A percentile compares a stretch with the other conserved stretches of the same genome.
phyloP scores from a whole-genome alignment of 2,888 invertebrate species.

The Chaetoderma sp. region DNA sequence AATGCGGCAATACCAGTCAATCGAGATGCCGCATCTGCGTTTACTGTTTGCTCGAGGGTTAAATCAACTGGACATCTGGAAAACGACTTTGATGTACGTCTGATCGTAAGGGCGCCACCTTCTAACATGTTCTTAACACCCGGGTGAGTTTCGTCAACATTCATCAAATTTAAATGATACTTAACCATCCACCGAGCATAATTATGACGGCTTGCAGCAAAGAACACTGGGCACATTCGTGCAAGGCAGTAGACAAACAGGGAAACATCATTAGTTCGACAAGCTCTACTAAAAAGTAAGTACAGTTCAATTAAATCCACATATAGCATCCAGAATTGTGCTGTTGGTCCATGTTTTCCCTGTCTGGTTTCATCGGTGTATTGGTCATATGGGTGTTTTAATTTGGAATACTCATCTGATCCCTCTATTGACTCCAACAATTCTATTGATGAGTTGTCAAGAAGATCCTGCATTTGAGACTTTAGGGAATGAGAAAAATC shows the following conservation, averaged over 20 bases:
- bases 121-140: conserved; percentile 1
- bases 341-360: conserved; percentile 32
- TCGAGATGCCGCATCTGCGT: conserved; percentile 26
- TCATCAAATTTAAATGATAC: conserved; percentile 35
- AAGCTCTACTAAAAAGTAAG: not conserved
- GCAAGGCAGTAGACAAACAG: too few relatives aligned
- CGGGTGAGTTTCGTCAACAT: conserved; percentile 17
- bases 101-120: conserved; percentile 14
- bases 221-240: conserved; percentile 28
- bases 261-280: conserved; percentile 32
- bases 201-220: conserved; percentile 31
- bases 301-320: conserved; percentile 24
- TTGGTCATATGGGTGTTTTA: conserved; percentile 1
- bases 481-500: too few relatives aligned
- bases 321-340: conserved; percentile 37
- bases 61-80: not conserved
- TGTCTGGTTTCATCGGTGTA: conserved; percentile 19
- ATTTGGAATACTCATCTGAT: too few relatives aligned
- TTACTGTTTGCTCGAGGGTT: conserved; percentile 5
- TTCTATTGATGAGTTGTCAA: too few relatives aligned
- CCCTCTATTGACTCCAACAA: too few relatives aligned
- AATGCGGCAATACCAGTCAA: conserved; percentile 12
- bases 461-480: too few relatives aligned
- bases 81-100: not conserved
- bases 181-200: conserved; percentile 40